Percentiles rank a stretch among this genome's conserved stretches.
Conservation (phyloP, 2,888 invertebrate species). For the Sphaerophoria taeniata region DNA sequence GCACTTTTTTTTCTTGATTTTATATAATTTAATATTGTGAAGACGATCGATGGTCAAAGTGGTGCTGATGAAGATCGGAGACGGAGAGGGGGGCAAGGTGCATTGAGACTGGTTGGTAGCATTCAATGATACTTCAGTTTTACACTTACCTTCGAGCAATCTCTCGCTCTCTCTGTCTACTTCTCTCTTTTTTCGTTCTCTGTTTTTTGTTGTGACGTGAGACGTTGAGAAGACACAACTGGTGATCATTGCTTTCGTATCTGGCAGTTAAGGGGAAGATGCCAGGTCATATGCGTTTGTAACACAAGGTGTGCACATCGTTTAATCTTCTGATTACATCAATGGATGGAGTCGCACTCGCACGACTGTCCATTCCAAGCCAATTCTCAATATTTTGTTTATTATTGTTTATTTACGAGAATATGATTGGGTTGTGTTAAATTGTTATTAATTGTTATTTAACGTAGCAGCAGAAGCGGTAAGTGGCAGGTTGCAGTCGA, state of each 20-base stretch:
- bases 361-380: slow-evolving; percentile 32
- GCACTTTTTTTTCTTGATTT: slow-evolving; percentile 35
- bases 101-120: slow-evolving; percentile 67
- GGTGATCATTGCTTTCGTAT: slow-evolving; percentile 11
- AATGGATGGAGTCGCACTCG: slow-evolving; percentile 16
- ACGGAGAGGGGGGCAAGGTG: slow-evolving; percentile 46
- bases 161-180: background rate
- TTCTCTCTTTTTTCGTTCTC: too few relatives aligned
- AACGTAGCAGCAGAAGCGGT: slow-evolving; percentile 12
- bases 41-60: background rate
- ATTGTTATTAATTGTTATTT: background rate
- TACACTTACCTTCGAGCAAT: slow-evolving; percentile 57
- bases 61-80: slow-evolving; percentile 16
- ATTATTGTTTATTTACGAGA: slow-evolving; percentile 55
- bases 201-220: background rate
- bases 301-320: slow-evolving; percentile 64
- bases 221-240: slow-evolving; percentile 8
- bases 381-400: slow-evolving; percentile 42
- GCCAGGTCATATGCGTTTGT: slow-evolving; percentile 64
- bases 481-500: slow-evolving; percentile 29
- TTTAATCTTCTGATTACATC: slow-evolving; percentile 65
- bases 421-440: slow-evolving; percentile 32
- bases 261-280: slow-evolving; percentile 39
- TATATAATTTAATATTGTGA: background rate
- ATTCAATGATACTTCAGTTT: slow-evolving; percentile 62